Evolutionary conservation across 2,797 vertebrate genomes (phyloP).

Genomic region (Xenentodon cancila): DNA sequence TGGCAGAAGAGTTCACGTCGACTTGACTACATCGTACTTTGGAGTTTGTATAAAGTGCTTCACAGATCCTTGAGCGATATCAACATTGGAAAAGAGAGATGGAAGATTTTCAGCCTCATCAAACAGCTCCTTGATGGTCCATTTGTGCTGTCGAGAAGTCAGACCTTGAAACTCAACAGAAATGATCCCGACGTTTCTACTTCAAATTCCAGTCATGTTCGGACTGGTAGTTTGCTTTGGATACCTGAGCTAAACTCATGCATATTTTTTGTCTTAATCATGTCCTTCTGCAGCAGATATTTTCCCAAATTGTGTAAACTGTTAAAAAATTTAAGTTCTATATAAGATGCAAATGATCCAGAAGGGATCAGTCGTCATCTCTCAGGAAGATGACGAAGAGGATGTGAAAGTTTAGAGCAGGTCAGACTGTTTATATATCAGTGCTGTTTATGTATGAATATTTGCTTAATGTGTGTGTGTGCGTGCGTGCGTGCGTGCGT

Average conservation of each 20-base stretch:
- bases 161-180: not conserved
- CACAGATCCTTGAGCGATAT: conserved; percentile 35
- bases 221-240: conserved; percentile 15
- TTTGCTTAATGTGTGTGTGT: conserved; percentile 40
- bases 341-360: conserved; percentile 71
- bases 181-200: conserved; percentile 7
- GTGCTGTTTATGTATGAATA: conserved; percentile 46
- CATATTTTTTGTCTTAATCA: conserved; percentile 57
- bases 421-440: conserved; percentile 71
- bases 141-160: not conserved
- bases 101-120: not conserved
- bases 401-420: conserved; percentile 67
- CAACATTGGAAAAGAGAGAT: conserved; percentile 7
- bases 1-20: not conserved
- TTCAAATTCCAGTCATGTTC: not conserved
- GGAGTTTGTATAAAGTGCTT: not conserved
- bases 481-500: conserved; percentile 22
- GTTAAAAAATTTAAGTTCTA: conserved; percentile 40
- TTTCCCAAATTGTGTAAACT: conserved; percentile 50
- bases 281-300: conserved; percentile 65
- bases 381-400: conserved; percentile 73
- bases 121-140: conserved; percentile 21
- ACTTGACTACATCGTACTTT: not conserved
- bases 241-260: conserved; percentile 1
- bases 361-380: conserved; percentile 78